A percentile compares a stretch with the other conserved stretches of the same genome.
Conservation (phyloP, 2,113 vertebrate species). For the Tautogolabrus adspersus region DNA sequence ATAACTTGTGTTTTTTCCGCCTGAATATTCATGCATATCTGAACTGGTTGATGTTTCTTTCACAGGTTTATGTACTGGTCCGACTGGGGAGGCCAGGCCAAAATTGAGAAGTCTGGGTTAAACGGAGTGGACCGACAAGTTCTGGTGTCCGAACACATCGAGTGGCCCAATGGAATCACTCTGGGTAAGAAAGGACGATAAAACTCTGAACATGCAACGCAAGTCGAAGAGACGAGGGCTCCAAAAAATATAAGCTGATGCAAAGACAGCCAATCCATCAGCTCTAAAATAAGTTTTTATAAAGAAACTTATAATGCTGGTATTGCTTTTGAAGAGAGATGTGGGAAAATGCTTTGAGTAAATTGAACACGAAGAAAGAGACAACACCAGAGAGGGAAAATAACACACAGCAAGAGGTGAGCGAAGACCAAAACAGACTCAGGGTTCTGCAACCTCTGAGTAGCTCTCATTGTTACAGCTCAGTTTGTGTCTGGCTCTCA, state of each 20-base stretch:
- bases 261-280: conserved; percentile 13
- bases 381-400: not conserved
- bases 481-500: conserved; percentile 73
- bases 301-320: conserved; percentile 24
- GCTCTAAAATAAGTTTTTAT: conserved; percentile 2
- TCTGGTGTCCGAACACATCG: conserved; percentile 93
- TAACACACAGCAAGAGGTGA: conserved; percentile 8
- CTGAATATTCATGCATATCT: not conserved
- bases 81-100: conserved; percentile 95
- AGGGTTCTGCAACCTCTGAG: conserved; percentile 44
- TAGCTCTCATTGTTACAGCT: conserved; percentile 68
- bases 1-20: not conserved
- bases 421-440: conserved; percentile 36
- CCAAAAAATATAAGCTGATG: not conserved
- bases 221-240: not conserved
- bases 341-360: conserved; percentile 7
- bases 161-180: conserved; percentile 98
- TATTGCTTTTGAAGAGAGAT: conserved; percentile 14
- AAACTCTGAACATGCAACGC: no score
- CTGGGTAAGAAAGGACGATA: conserved; percentile 85
- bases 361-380: conserved; percentile 22
- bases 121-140: conserved; percentile 91
- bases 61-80: conserved; percentile 99
- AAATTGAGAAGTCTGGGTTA: conserved; percentile 97
- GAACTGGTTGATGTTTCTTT: conserved; percentile 12